These are phyloP conservation scores for Nipponia nippon DNA, from an alignment of 2,113 vertebrate species.

Conservation along the genomic window DNA sequence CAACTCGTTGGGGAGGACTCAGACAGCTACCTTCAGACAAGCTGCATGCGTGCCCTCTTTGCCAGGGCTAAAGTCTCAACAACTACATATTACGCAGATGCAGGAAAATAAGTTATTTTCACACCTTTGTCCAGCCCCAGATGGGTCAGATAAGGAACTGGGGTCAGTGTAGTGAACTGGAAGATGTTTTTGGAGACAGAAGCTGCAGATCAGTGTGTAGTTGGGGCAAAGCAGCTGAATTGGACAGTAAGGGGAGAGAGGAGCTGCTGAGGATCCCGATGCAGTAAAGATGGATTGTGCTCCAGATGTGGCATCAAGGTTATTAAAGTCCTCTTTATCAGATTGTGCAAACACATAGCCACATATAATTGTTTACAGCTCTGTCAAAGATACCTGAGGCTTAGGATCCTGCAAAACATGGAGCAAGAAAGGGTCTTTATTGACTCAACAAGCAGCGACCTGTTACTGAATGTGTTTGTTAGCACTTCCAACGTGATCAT, in stretches of 20 bases:
- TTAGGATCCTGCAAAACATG: neutral
- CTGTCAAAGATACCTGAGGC: conserved; percentile 17
- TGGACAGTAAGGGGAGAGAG: neutral
- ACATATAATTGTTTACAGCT: conserved; percentile 27
- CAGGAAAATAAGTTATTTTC: neutral
- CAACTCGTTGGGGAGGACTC: neutral
- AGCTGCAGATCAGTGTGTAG: neutral
- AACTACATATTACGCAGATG: too few relatives aligned
- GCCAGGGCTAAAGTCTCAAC: neutral
- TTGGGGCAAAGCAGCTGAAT: neutral
- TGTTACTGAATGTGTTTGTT: conserved; percentile 42
- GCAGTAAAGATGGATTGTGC: neutral
- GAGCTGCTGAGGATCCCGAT: neutral
- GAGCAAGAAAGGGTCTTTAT: conserved; percentile 50
- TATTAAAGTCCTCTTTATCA: conserved; percentile 26
- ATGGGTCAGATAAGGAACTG: neutral
- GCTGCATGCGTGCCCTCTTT: neutral
- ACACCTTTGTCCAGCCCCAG: neutral
- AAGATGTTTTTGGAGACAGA: neutral
- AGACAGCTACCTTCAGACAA: neutral
- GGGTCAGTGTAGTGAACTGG: neutral
- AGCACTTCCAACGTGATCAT: conserved; percentile 8
- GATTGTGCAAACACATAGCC: neutral
- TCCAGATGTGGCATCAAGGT: neutral
- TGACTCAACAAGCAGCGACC: neutral